Base-by-base conservation (phyloP, 2,888 invertebrate species). In the Asteroscopus sphinx region DNA sequence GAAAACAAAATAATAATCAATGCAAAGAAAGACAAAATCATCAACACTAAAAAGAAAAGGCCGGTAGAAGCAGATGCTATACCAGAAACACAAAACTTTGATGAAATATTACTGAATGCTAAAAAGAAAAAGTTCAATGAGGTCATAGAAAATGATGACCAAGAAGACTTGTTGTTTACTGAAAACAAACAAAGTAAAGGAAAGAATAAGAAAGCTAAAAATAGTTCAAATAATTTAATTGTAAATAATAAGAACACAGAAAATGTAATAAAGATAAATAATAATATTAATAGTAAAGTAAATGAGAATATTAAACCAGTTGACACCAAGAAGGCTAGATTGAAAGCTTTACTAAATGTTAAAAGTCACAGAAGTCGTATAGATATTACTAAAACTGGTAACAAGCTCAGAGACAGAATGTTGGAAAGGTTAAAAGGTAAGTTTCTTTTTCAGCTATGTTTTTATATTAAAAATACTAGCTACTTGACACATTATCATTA, bases 381-480 rank as follows among this genome's bases (percentile, higher is more conserved):
- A 17, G 85, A 79, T 58, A 21, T 60, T 16, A 56, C 16, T 39
- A 58, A 81, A 13, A 84, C 69, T 47, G 80, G 88, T 11, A 87
- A 82, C 59, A 85, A 85, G 21, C 73, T 96, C 30, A 91, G 96
- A 68, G 95, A 96, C 51, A 95, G 95, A 82, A 97, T 97, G 96
- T 80, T 96, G 81, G 93, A 95, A 33, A 95, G 95, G 80, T 88
- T 98, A 37, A 96, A 96, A 91, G 95, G 96, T 77, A 51, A 16
- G 33, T 44, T n/a, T 17, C 17, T 3, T 7, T n/a, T n/a, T n/a
- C n/a, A n/a, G n/a, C n/a, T n/a, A n/a, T n/a, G n/a, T n/a, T n/a
- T n/a, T n/a, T n/a, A n/a, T n/a, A n/a, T n/a, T n/a, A n/a, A n/a
- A n/a, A n/a, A n/a, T n/a, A n/a, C n/a, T n/a, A n/a, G n/a, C n/a